Conservation (phyloP, 35 echinoderm and acorn worm species). For the Stichopus chloronotus region DNA sequence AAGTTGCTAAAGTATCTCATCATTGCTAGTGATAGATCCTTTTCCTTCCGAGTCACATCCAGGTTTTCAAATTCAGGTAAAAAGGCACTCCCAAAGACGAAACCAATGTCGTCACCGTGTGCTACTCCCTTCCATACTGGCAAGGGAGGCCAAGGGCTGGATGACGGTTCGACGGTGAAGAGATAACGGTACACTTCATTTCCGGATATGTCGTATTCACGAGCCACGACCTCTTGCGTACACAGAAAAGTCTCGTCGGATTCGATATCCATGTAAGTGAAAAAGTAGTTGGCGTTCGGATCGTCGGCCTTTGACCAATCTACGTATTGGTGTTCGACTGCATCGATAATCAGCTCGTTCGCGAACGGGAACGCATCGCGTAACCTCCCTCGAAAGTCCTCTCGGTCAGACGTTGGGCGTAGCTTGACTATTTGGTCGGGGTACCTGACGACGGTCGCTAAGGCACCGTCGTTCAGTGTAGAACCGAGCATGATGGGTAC, state of each 20-base stretch:
- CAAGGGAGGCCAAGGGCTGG: conserved; percentile 10
- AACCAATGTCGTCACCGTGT: conserved; percentile 61
- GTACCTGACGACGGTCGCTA: conserved; percentile 17
- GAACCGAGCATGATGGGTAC: conserved; percentile 9
- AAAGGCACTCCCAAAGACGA: conserved; percentile 70
- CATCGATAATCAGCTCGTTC: conserved; percentile 30
- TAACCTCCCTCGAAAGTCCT: background rate
- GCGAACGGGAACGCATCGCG: background rate
- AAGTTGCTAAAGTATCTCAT: conserved; percentile 81
- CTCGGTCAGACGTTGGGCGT: background rate
- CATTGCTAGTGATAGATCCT: conserved; percentile 47
- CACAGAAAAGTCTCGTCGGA: conserved; percentile 65
- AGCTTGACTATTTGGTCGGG: conserved; percentile 38
- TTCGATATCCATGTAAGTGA: conserved; percentile 34
- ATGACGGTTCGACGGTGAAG: conserved; percentile 62
- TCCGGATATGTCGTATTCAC: conserved; percentile 43
- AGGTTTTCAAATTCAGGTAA: conserved; percentile 40
- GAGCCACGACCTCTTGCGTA: conserved; percentile 58
- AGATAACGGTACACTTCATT: conserved; percentile 64
- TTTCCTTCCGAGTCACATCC: conserved; percentile 22
- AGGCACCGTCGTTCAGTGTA: conserved; percentile 21
- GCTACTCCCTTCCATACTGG: conserved; percentile 54
- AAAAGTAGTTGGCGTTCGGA: conserved; percentile 65
- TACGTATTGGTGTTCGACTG: conserved; percentile 71
- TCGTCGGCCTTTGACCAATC: conserved; percentile 69